Conservation (phyloP, 1,140 invertebrate genomes). For the Drosophila ogumai region DNA sequence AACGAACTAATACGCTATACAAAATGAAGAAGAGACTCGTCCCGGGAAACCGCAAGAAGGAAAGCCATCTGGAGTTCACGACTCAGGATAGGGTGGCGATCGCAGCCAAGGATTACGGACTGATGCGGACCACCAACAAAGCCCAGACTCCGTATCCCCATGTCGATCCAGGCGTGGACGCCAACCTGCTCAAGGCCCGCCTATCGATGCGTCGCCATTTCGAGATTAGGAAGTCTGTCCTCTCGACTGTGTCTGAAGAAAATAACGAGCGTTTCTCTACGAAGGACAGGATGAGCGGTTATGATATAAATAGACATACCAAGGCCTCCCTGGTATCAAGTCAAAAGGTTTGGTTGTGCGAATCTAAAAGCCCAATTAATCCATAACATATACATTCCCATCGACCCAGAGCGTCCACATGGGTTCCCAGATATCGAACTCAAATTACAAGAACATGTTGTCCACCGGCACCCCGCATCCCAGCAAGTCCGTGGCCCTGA, state of each 20-base stretch:
- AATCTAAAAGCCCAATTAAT: background rate
- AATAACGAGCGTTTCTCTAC: too few relatives aligned
- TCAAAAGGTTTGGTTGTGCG: background rate
- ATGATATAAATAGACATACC: background rate
- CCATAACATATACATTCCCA: background rate
- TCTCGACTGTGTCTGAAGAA: background rate
- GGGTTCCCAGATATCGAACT: background rate
- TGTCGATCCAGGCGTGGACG: constrained; percentile 9
- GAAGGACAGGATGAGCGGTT: too few relatives aligned
- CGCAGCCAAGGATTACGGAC: constrained; percentile 36
- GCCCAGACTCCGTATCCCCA: constrained; percentile 52
- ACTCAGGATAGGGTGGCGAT: background rate
- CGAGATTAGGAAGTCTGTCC: background rate
- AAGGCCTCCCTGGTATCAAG: background rate
- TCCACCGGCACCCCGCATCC: constrained; percentile 48
- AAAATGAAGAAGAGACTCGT: background rate
- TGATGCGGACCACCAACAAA: constrained; percentile 18
- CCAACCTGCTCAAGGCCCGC: constrained; percentile 16
- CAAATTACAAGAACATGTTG: background rate
- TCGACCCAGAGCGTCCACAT: background rate
- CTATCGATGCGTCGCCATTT: constrained; percentile 5
- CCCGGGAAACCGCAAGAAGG: background rate
- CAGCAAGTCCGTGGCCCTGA: constrained; percentile 14
- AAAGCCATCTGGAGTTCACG: background rate
- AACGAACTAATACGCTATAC: background rate